A percentile compares a stretch with the other conserved stretches of the same genome.
These are phyloP conservation scores for Pristionchus arcanus DNA, from an alignment of 2,888 invertebrate species.

Conservation along the genomic window DNA sequence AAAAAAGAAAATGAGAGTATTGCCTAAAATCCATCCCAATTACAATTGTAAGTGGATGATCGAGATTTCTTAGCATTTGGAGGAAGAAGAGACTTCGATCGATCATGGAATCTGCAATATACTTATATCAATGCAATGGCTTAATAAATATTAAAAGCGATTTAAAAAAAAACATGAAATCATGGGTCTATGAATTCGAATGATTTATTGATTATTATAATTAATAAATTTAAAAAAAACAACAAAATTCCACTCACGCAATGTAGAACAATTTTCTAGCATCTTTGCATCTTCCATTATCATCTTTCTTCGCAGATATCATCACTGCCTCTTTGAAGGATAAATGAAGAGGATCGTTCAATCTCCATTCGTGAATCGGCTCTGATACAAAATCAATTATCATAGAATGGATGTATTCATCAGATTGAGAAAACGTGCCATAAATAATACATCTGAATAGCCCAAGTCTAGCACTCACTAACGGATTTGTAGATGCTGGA, in stretches of 20 bases:
- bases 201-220: too few relatives aligned
- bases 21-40: not conserved
- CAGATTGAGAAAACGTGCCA: too few relatives aligned
- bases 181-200: not conserved
- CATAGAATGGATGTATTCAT: not conserved
- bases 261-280: not conserved
- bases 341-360: not conserved
- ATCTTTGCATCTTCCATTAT: not conserved
- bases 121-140: not conserved
- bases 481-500: constrained; percentile 1
- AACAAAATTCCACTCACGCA: not conserved
- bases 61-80: constrained; percentile 4
- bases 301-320: not conserved
- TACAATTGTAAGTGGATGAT: not conserved
- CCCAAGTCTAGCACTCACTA: not conserved
- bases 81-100: not conserved
- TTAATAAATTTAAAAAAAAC: not conserved
- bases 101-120: not conserved
- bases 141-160: not conserved
- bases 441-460: too few relatives aligned
- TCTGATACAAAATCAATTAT: not conserved
- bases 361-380: not conserved
- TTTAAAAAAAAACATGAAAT: too few relatives aligned
- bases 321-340: not conserved
- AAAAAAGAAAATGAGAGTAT: not conserved